Conservation (phyloP, 2,888 invertebrate genomes). For the Strigamia crassipes region DNA sequence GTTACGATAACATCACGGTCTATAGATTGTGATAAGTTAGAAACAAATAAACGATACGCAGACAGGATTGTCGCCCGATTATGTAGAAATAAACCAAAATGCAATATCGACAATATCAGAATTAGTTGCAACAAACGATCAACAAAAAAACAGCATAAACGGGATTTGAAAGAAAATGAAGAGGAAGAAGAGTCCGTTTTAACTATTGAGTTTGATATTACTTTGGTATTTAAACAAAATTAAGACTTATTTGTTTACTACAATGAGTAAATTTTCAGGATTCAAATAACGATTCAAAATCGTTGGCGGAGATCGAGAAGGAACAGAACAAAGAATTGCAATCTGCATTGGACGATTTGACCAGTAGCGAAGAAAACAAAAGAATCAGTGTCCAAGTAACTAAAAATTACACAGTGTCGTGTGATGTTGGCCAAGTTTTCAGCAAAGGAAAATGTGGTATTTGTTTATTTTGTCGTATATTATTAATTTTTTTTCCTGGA, state of each 20-base stretch:
- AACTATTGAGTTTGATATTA: neutral
- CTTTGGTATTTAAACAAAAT: neutral
- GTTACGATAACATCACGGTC: neutral
- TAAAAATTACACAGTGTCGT: neutral
- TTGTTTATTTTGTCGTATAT: neutral
- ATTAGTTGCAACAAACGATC: too few relatives aligned
- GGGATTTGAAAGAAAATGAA: neutral
- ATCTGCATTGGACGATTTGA: neutral
- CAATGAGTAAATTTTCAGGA: neutral
- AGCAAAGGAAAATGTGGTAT: neutral
- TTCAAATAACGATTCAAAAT: neutral
- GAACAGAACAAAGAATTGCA: neutral
- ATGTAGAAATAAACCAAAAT: too few relatives aligned
- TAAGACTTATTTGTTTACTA: neutral
- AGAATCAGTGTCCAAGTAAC: neutral
- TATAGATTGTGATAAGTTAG: neutral
- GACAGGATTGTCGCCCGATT: too few relatives aligned
- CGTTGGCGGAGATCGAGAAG: neutral
- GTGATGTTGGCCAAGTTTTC: neutral
- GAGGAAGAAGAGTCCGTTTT: neutral
- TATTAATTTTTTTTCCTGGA: neutral
- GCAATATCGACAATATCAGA: too few relatives aligned
- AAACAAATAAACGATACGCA: neutral
- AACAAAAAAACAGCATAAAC: too few relatives aligned
- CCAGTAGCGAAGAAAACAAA: neutral